phyloP scores from a whole-genome alignment of 2,113 vertebrate genomes.

The Turdus rufiventris region DNA sequence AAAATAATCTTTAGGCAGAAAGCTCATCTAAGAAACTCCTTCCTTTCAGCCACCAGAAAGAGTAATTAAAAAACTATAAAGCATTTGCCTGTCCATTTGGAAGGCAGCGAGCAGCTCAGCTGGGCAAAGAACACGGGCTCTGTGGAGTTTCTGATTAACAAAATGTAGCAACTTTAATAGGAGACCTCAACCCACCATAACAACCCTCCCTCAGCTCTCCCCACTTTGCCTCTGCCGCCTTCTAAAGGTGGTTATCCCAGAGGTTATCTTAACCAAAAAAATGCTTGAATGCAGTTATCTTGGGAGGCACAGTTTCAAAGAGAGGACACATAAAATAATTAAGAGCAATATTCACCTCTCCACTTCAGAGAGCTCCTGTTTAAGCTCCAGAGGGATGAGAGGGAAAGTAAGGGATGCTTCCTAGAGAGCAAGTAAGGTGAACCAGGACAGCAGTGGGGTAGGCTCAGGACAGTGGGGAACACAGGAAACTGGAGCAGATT shows the following conservation, averaged over 20 bases:
- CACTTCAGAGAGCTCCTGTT: conserved; percentile 52
- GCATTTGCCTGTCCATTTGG: not conserved
- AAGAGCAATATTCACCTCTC: not conserved
- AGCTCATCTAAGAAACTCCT: not conserved
- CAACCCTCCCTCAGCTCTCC: not conserved
- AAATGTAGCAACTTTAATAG: not conserved
- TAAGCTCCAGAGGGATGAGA: not conserved
- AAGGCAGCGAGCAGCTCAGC: not conserved
- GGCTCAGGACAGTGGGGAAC: not conserved
- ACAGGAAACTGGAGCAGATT: not conserved
- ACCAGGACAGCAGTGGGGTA: not conserved
- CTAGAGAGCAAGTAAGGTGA: not conserved
- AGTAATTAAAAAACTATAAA: not conserved
- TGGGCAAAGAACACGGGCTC: not conserved
- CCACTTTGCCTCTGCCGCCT: not conserved
- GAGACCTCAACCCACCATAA: not conserved
- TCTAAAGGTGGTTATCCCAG: not conserved
- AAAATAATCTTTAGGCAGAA: conserved; percentile 15
- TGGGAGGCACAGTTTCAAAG: conserved; percentile 44
- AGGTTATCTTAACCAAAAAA: conserved; percentile 26
- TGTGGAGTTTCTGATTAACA: not conserved
- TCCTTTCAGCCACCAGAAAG: conserved; percentile 18
- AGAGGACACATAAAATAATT: conserved; percentile 25
- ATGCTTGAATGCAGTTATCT: not conserved
- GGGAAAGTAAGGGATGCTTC: conserved; percentile 32